A percentile compares a stretch with the other conserved stretches of the same genome.
phyloP scores from a whole-genome alignment of 2,888 invertebrate genomes.

The Sericinus montela region DNA sequence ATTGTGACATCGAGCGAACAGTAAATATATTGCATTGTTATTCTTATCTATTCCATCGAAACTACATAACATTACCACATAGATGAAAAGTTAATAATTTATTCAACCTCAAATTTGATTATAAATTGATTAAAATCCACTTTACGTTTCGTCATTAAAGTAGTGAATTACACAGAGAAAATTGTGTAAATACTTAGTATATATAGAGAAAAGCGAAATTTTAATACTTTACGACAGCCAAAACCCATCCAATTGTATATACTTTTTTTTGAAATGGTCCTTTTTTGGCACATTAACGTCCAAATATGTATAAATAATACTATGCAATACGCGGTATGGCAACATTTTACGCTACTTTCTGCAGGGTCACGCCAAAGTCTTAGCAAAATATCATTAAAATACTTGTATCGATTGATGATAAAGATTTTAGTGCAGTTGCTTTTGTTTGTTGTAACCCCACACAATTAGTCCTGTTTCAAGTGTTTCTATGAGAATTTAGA shows the following conservation, averaged over 20 bases:
- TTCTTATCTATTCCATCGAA: constrained; percentile 8
- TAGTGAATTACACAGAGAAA: constrained; percentile 31
- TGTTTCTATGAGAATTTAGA: constrained; percentile 18
- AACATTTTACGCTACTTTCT: constrained; percentile 26
- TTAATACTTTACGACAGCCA: constrained; percentile 33
- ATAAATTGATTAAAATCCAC: constrained; percentile 31
- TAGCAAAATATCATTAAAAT: not conserved
- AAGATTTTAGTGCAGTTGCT: too few relatives aligned
- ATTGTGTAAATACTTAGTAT: constrained; percentile 37
- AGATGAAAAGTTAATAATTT: constrained; percentile 7
- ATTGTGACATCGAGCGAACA: constrained; percentile 15
- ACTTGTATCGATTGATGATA: not conserved
- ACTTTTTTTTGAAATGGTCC: constrained; percentile 55
- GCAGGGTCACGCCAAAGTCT: constrained; percentile 1
- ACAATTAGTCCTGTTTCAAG: constrained; percentile 21
- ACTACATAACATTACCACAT: constrained; percentile 6
- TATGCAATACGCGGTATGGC: constrained; percentile 37
- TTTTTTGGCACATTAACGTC: constrained; percentile 68
- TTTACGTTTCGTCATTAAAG: constrained; percentile 38
- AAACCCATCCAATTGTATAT: constrained; percentile 41
- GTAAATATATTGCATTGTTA: constrained; percentile 23
- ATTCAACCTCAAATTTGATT: constrained; percentile 1
- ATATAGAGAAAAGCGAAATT: constrained; percentile 33
- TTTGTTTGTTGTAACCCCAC: constrained; percentile 10
- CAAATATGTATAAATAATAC: constrained; percentile 59